Percentiles rank a stretch among this genome's conserved stretches.
Conservation (phyloP, 2,113 vertebrate species). For the Centropus bengalensis region DNA sequence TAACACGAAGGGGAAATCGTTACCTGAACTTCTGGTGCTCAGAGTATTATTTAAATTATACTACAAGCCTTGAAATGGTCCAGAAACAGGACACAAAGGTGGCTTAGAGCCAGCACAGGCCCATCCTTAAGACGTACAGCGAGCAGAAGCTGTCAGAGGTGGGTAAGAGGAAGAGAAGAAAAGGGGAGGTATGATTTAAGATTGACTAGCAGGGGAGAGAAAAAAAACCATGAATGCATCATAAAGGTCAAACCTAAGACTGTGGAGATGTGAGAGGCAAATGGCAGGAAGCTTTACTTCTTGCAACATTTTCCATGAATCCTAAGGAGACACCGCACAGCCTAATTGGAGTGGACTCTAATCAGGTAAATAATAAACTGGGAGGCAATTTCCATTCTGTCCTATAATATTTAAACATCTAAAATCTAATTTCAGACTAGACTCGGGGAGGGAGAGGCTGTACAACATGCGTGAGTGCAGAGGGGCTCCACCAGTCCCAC, state of each 20-base stretch:
- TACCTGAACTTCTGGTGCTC: conserved; percentile 4
- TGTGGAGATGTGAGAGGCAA: neutral
- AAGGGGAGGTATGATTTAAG: neutral
- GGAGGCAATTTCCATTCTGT: neutral
- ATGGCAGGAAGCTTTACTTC: neutral
- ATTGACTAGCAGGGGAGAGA: neutral
- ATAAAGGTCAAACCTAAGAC: conserved; percentile 33
- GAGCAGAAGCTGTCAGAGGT: neutral
- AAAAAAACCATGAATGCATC: neutral
- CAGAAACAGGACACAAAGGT: conserved; percentile 44
- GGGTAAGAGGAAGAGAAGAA: neutral
- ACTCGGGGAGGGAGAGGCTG: too few relatives aligned
- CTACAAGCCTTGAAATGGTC: conserved; percentile 13
- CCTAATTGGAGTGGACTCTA: neutral
- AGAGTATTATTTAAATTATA: conserved; percentile 7
- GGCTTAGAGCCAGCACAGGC: conserved; percentile 41
- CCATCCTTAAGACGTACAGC: neutral
- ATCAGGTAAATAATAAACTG: neutral
- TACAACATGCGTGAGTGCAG: neutral
- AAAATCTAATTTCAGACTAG: neutral
- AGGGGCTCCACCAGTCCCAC: neutral
- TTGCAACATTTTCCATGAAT: neutral
- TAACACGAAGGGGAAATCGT: neutral
- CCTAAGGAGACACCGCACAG: neutral
- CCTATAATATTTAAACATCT: neutral